These are phyloP conservation scores for Seriola rivoliana DNA, from an alignment of 2,113 vertebrate genomes.

Conservation along the genomic window DNA sequence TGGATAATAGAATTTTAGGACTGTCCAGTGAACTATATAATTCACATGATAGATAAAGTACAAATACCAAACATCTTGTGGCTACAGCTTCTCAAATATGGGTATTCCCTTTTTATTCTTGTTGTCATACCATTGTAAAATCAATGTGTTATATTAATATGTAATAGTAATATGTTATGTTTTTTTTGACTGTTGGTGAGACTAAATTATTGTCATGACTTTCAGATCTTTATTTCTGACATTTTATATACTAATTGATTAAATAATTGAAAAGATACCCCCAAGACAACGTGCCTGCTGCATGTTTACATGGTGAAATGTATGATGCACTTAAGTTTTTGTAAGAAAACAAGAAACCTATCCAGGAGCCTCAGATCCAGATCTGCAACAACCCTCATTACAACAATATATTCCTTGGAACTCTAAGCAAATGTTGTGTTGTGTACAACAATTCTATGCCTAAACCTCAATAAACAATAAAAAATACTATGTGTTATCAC, in stretches of 20 bases:
- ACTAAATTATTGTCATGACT: not conserved
- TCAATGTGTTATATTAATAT: too few relatives aligned
- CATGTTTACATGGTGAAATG: not conserved
- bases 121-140: not conserved
- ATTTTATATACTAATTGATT: not conserved
- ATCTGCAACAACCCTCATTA: slow-evolving; percentile 72
- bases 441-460: slow-evolving; percentile 1
- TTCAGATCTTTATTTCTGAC: not conserved
- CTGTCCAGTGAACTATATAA: not conserved
- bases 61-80: slow-evolving; percentile 5
- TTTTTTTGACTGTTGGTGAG: not conserved
- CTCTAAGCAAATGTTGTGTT: not conserved
- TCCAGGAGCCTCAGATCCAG: slow-evolving; percentile 70
- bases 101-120: not conserved
- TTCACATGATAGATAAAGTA: not conserved
- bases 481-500: slow-evolving; percentile 21
- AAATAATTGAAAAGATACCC: not conserved
- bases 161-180: not conserved
- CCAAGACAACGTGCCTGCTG: not conserved
- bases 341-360: not conserved
- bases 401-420: slow-evolving; percentile 14
- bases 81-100: not conserved
- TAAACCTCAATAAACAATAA: slow-evolving; percentile 15
- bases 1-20: not conserved
- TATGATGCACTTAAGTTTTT: not conserved